Evolutionary conservation across 2,113 vertebrate species (phyloP).

Genomic region (Epinephelus moara): DNA sequence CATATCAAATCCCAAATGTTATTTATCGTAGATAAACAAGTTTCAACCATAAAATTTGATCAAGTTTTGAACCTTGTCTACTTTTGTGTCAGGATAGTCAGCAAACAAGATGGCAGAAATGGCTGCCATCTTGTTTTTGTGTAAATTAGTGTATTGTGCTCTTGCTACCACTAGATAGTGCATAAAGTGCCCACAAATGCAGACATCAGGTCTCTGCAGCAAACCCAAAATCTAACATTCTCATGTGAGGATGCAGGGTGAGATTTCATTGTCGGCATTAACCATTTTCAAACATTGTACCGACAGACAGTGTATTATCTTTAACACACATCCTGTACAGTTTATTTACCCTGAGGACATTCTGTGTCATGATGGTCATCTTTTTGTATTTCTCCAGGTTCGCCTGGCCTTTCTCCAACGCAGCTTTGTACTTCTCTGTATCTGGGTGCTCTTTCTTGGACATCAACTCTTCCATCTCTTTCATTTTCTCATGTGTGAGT

Average conservation of each 20-base stretch:
- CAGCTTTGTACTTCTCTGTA: slow-evolving; percentile 74
- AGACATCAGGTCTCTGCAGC: too few relatives aligned
- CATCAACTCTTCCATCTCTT: slow-evolving; percentile 76
- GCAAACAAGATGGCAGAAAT: too few relatives aligned
- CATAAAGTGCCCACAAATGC: too few relatives aligned
- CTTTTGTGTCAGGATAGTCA: too few relatives aligned
- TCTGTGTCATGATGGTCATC: slow-evolving; percentile 81
- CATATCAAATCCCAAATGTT: too few relatives aligned
- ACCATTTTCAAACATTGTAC: background rate
- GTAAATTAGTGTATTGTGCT: too few relatives aligned
- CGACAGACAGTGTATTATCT: background rate
- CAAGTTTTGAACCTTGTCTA: too few relatives aligned
- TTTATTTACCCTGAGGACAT: slow-evolving; percentile 84
- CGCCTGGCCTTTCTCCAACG: slow-evolving; percentile 74
- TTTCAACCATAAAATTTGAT: too few relatives aligned
- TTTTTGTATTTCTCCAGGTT: slow-evolving; percentile 83
- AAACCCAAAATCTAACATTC: too few relatives aligned
- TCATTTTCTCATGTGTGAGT: slow-evolving; percentile 79
- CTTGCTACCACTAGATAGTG: too few relatives aligned
- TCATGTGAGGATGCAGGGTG: background rate
- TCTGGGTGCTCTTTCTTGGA: slow-evolving; percentile 76
- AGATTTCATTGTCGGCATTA: background rate
- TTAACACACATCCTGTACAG: background rate
- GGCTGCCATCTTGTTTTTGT: too few relatives aligned
- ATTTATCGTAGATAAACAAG: too few relatives aligned